Evolutionary conservation across 2,888 invertebrate species (phyloP).

Genomic region (Drosophila parthenogenetica): DNA sequence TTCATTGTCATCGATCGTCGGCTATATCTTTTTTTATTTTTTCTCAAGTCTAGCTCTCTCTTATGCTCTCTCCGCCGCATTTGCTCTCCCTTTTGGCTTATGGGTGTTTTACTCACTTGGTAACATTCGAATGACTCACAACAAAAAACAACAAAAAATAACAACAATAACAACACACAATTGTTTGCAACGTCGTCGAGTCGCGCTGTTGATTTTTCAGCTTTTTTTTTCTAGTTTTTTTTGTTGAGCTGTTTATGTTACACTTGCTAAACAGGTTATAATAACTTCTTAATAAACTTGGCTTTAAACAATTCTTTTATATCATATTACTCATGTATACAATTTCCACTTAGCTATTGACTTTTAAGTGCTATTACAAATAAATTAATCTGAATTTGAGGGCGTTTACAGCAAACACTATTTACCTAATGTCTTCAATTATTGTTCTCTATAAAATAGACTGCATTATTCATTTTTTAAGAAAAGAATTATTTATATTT

Average conservation of each 20-base stretch:
- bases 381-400: background rate
- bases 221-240: constrained; percentile 6
- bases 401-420: constrained; percentile 2
- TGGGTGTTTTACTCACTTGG: constrained; percentile 28
- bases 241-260: background rate
- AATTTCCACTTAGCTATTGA: constrained; percentile 7
- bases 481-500: too few species aligned
- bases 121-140: constrained; percentile 52
- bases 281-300: constrained; percentile 21
- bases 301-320: constrained; percentile 6
- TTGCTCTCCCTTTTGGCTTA: constrained; percentile 12
- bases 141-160: constrained; percentile 22
- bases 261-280: constrained; percentile 27
- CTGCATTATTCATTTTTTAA: too few species aligned
- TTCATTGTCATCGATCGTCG: constrained; percentile 59
- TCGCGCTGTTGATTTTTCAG: constrained; percentile 29
- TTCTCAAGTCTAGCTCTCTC: constrained; percentile 19
- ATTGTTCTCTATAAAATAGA: too few species aligned
- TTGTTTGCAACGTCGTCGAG: constrained; percentile 52
- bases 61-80: constrained; percentile 1
- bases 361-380: background rate
- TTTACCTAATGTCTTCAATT: too few species aligned
- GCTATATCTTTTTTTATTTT: constrained; percentile 11
- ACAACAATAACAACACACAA: constrained; percentile 43
- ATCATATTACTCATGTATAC: constrained; percentile 9